Evolutionary conservation across 2,113 vertebrate genomes (phyloP).

Genomic region (Phoenicopterus ruber): DNA sequence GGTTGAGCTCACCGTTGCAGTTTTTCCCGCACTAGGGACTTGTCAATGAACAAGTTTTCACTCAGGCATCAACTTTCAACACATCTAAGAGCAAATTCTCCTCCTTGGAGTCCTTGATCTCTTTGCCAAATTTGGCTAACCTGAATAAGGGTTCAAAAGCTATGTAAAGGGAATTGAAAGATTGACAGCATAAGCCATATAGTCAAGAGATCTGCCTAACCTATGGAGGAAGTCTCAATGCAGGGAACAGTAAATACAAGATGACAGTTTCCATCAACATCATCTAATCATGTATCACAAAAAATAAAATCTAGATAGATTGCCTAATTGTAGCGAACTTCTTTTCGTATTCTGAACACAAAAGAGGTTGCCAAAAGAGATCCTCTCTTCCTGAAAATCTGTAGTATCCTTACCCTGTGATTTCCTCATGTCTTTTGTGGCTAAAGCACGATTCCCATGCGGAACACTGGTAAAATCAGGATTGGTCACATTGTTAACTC

Average conservation of each 20-base stretch:
- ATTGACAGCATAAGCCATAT: not conserved
- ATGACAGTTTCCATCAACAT: not conserved
- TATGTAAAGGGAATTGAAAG: not conserved
- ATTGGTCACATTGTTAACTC: conserved; percentile 95
- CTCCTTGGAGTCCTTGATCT: not conserved
- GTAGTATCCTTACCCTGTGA: conserved; percentile 86
- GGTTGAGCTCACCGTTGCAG: not conserved
- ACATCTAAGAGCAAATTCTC: not conserved
- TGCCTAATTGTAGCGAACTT: not conserved
- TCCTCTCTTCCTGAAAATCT: not conserved
- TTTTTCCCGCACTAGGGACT: not conserved
- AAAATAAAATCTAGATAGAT: not conserved
- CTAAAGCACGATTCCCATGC: conserved; percentile 99
- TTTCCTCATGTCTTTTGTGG: conserved; percentile 99
- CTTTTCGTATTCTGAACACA: not conserved
- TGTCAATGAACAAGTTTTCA: not conserved
- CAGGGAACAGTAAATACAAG: not conserved
- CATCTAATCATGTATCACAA: not conserved
- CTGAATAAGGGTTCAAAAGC: not conserved
- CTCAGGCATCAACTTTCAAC: not conserved
- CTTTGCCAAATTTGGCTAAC: not conserved
- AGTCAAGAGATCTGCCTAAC: not conserved
- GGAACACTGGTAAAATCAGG: conserved; percentile 94
- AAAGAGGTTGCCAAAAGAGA: not conserved
- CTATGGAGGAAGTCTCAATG: not conserved